These are phyloP conservation scores for Microctenopoma lineatum DNA, from an alignment of 2,797 vertebrate species.

Conservation along the genomic window DNA sequence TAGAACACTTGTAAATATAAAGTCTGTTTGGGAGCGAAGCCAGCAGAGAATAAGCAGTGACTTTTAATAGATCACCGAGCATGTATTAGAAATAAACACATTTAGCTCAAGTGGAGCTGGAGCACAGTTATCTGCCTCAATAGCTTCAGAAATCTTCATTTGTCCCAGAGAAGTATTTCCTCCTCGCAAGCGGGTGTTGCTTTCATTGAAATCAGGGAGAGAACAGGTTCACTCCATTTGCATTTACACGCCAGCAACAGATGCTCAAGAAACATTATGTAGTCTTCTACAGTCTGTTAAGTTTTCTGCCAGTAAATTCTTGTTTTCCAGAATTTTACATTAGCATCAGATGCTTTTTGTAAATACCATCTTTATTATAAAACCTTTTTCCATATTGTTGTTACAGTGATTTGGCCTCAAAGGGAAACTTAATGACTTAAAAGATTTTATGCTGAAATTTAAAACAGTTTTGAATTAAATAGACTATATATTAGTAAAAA, in stretches of 20 bases:
- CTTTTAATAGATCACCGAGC: slow-evolving; percentile 31
- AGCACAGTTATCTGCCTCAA: slow-evolving; percentile 44
- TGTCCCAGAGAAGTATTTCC: slow-evolving; percentile 31
- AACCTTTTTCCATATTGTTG: background rate
- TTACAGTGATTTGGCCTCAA: no score
- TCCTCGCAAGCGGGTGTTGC: slow-evolving; percentile 2
- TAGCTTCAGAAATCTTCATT: slow-evolving; percentile 36
- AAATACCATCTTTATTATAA: slow-evolving; percentile 11
- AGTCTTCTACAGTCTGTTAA: slow-evolving; percentile 14
- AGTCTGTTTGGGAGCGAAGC: slow-evolving; percentile 18
- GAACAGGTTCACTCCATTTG: slow-evolving; percentile 5
- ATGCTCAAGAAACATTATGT: slow-evolving; percentile 28
- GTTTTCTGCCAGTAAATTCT: slow-evolving; percentile 22
- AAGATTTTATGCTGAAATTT: no score
- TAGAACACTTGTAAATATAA: slow-evolving; percentile 24
- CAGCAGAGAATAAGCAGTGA: slow-evolving; percentile 3
- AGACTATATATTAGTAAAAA: no score
- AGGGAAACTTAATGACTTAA: no score
- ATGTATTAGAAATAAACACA: slow-evolving; percentile 35
- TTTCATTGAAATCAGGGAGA: slow-evolving; percentile 12
- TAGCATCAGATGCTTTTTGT: background rate
- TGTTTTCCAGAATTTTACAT: slow-evolving; percentile 28
- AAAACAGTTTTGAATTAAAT: no score
- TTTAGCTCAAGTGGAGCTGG: slow-evolving; percentile 27
- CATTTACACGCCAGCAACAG: slow-evolving; percentile 24